Base-by-base conservation (phyloP, 2,888 invertebrate genomes). In the Drosophila imparisetae region DNA sequence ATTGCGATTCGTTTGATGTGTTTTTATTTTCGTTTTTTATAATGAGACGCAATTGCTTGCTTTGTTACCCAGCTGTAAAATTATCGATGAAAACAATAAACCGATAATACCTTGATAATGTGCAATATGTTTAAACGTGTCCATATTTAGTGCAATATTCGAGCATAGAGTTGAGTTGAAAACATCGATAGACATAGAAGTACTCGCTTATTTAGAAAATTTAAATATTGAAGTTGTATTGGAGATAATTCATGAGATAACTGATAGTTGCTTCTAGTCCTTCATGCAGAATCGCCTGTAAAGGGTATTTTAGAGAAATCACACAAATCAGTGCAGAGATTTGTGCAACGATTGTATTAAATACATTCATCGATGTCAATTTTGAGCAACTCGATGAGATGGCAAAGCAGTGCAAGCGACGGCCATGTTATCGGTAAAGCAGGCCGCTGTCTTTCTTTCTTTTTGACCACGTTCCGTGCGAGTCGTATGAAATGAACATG, bases 381-480 rank as follows among this genome's bases (percentile, higher is more conserved):
- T 15, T 1, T 2, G 2, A 58, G 75, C 75, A 81, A 65, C 79
- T 24, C 30, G 52, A 61, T 10, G 6, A 1, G 58, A 4, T 53
- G 78, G 62, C 57, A 71, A 83, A 66, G 78, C 81, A 83, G 81
- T 77, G 61, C n/a, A 8, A 0, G 52, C 59, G 77, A 72, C 80
- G 62, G 90, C 89, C 90, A 91, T 91, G 80, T 86, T 91, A 89
- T 80, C 89, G 91, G 79, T 86, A 88, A 90, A 55, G 85, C 78
- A 77, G 91, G 50, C 32, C 62, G 63, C 62, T 62, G 70, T 88
- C 91, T 86, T 89, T 92, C 92, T 92, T 92, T 93, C 92, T 92
- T 90, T 92, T 91, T 90, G 90, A 93, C 92, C 93, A 93, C 93
- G 93, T 93, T 93, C 92, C 83, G 86, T 90, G 87, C 90, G 90